Evolutionary conservation across 2,888 invertebrate species (phyloP), one percentile per base, ranked within the genome.

Genomic region (Mythimna vitellina): DNA sequence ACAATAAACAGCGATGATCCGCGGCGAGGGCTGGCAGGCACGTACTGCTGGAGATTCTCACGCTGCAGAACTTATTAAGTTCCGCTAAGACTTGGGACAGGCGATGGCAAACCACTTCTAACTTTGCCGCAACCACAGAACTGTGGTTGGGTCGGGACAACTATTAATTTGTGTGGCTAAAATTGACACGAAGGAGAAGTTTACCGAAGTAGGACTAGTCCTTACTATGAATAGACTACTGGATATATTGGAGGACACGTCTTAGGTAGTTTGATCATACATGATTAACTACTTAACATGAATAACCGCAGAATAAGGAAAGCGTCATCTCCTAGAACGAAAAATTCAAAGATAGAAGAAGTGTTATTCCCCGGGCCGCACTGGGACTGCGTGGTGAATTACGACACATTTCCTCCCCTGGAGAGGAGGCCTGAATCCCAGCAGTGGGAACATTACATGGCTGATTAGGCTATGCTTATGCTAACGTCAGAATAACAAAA

Each of bases 1-100:
- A 72, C 49, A 62, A 73, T 71, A 75, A 75, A 73, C 35, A 78
- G 73, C 61, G 75, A 65, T 80, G 42, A 85, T 85, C 83, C 83
- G 3, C 38, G 3, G 20, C 32, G 42, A 64, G 64, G 53, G 42
- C 64, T 67, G 57, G 17, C 53, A 38, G 61, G 63, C 85, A 80
- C 84, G 81, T 80, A 35, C 69, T 63, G 32, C 61, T 57, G 70
- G 61, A 67, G 68, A 56, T 56, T 75, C 62, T 77, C 57, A 65
- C 35, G 62, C 38, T 64, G 49, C 61, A 56, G 35, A 65, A 80
- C 70, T 78, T 73, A 70, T 67, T 42, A 67, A 82, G 62, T 82
- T 78, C 49, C 46, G 51, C 65, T 56, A 76, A 61, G 53, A 25
- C 58, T 72, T 53, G 54, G 54, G 53, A 38, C 38, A 57, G 25